Percentiles rank a stretch among this genome's conserved stretches.
Evolutionary conservation across 2,888 invertebrate genomes (phyloP).

Genomic region (Conus canariensis): DNA sequence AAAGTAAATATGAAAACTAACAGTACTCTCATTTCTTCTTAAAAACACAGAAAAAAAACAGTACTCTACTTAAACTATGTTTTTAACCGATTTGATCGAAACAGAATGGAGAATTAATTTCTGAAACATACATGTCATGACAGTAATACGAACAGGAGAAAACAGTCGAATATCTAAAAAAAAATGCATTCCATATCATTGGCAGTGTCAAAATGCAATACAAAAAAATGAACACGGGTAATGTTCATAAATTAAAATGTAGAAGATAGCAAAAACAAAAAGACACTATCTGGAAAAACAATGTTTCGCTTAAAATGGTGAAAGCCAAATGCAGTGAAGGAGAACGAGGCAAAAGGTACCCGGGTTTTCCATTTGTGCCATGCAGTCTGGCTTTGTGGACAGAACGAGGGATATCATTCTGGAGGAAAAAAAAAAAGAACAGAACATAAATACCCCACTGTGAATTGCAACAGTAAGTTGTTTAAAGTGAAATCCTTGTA

Average conservation of each 20-base stretch:
- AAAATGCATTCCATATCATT: background rate
- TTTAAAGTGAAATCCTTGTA: background rate
- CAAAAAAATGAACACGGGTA: background rate
- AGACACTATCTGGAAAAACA: too few species aligned
- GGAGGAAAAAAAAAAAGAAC: background rate
- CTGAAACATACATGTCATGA: background rate
- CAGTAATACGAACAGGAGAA: background rate
- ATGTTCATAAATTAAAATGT: background rate
- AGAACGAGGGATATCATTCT: background rate
- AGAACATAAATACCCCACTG: background rate
- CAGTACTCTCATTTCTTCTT: too few species aligned
- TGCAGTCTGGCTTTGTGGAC: background rate
- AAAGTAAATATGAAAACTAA: too few species aligned
- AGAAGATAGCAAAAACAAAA: background rate
- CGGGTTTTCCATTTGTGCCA: background rate
- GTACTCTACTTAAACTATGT: background rate
- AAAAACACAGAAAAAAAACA: background rate
- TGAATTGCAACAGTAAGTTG: background rate
- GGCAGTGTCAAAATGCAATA: background rate
- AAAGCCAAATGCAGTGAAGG: background rate
- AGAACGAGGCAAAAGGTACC: background rate
- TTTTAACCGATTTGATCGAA: background rate
- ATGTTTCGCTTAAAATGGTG: too few species aligned
- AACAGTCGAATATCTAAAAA: background rate
- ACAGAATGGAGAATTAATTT: background rate